Evolutionary conservation across 2,113 vertebrate species (phyloP).

Genomic region (Stigmatopora argus): DNA sequence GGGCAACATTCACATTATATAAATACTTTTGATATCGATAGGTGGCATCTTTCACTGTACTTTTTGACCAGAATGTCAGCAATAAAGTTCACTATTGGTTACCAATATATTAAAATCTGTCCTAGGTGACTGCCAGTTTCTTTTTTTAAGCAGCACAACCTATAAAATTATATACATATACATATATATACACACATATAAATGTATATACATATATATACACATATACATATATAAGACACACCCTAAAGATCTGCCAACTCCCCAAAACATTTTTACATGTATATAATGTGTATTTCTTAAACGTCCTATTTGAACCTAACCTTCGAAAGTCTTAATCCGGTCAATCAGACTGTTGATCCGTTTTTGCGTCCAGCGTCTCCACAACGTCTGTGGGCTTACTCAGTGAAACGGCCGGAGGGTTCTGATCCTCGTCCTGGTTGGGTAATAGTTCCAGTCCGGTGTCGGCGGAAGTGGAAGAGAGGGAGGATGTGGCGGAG

Average conservation of each 20-base stretch:
- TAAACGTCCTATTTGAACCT: conserved; percentile 46
- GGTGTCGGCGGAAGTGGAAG: conserved; percentile 45
- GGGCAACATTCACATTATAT: conserved; percentile 42
- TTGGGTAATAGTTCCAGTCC: conserved; percentile 49
- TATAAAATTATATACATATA: conserved; percentile 46
- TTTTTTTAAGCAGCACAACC: conserved; percentile 69
- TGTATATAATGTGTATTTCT: conserved; percentile 24
- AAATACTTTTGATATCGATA: conserved; percentile 50
- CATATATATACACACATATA: not conserved
- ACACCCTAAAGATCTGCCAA: conserved; percentile 67
- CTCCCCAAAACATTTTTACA: conserved; percentile 45
- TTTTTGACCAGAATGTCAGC: conserved; percentile 69
- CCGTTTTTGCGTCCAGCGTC: conserved; percentile 69
- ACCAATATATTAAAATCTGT: conserved; percentile 80
- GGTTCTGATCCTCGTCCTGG: conserved; percentile 40
- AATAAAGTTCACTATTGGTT: conserved; percentile 77
- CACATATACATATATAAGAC: conserved; percentile 60
- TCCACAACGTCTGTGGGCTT: conserved; percentile 55
- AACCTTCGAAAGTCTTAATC: conserved; percentile 26
- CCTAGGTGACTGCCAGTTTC: conserved; percentile 71
- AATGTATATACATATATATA: not conserved
- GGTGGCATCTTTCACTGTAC: conserved; percentile 53
- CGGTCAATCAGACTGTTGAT: conserved; percentile 56
- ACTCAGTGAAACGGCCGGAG: conserved; percentile 47
- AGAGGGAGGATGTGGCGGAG: conserved; percentile 49